Evolutionary conservation across 2,888 invertebrate genomes (phyloP).

Genomic region (Shargacucullia verbasci): DNA sequence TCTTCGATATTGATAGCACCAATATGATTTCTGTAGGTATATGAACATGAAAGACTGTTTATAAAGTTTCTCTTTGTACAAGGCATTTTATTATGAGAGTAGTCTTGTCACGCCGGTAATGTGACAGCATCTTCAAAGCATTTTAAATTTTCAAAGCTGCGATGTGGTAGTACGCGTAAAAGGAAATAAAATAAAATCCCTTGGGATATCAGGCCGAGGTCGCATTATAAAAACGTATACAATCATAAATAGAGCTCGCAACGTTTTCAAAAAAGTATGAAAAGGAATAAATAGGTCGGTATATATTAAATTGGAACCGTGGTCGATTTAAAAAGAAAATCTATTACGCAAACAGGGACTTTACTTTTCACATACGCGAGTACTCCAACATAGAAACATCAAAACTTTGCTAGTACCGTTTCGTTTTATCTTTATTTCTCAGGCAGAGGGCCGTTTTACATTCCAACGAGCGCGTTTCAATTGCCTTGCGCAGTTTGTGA

Average conservation of each 20-base stretch:
- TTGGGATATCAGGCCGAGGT: background rate
- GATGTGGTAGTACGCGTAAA: background rate
- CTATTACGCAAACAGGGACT: constrained; percentile 6
- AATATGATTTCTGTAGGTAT: constrained; percentile 4
- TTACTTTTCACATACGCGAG: constrained; percentile 13
- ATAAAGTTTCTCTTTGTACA: background rate
- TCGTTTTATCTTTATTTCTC: constrained; percentile 48
- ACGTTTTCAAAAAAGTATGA: too few relatives aligned
- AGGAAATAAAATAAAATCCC: background rate
- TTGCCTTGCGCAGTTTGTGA: constrained; percentile 48
- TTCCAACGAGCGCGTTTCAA: constrained; percentile 52
- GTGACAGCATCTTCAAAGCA: constrained; percentile 3
- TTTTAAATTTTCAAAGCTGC: background rate
- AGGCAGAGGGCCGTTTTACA: constrained; percentile 38
- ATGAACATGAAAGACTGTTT: background rate
- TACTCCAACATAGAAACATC: constrained; percentile 24
- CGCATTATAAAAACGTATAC: background rate
- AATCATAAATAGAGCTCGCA: too few relatives aligned
- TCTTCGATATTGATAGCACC: constrained; percentile 2
- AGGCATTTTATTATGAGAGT: background rate
- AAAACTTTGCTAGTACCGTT: constrained; percentile 42
- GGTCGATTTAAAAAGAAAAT: background rate
- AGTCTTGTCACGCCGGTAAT: too few relatives aligned
- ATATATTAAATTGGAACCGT: background rate
- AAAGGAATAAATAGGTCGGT: too few relatives aligned